Evolutionary conservation across 1,140 invertebrate species (phyloP).

Genomic region (Ditylenchus dipsaci): DNA sequence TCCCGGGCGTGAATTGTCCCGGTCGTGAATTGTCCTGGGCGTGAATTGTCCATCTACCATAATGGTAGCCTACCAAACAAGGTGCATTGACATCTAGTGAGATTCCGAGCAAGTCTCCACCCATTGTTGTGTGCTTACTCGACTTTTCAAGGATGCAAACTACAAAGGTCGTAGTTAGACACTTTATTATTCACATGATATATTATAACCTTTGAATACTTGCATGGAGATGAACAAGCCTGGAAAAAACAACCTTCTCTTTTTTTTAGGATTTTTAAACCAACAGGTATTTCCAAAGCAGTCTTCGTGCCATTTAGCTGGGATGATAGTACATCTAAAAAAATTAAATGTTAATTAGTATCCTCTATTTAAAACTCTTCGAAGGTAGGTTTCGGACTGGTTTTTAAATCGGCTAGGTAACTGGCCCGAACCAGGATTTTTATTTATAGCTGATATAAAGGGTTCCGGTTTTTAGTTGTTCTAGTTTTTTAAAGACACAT

Average conservation of each 20-base stretch:
- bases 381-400: too few species aligned
- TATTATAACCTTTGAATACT: background rate
- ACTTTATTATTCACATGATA: background rate
- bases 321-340: background rate
- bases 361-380: too few species aligned
- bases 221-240: background rate
- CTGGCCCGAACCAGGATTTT: too few species aligned
- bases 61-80: background rate
- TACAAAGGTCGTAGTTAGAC: background rate
- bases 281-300: background rate
- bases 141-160: background rate
- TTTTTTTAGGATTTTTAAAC: background rate
- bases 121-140: background rate
- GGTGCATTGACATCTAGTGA: background rate
- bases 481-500: too few species aligned
- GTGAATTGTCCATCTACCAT: too few species aligned
- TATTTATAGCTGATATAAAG: too few species aligned
- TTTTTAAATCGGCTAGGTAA: too few species aligned
- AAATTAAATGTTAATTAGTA: too few species aligned
- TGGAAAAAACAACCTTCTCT: background rate
- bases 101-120: background rate
- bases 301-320: background rate
- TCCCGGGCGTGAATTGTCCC: too few species aligned
- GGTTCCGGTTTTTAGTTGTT: too few species aligned
- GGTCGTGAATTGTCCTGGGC: too few species aligned